These are phyloP conservation scores for Hydrozoanthus gracilis DNA, from an alignment of 92 coral and sea anemone genomes.

Conservation along the genomic window DNA sequence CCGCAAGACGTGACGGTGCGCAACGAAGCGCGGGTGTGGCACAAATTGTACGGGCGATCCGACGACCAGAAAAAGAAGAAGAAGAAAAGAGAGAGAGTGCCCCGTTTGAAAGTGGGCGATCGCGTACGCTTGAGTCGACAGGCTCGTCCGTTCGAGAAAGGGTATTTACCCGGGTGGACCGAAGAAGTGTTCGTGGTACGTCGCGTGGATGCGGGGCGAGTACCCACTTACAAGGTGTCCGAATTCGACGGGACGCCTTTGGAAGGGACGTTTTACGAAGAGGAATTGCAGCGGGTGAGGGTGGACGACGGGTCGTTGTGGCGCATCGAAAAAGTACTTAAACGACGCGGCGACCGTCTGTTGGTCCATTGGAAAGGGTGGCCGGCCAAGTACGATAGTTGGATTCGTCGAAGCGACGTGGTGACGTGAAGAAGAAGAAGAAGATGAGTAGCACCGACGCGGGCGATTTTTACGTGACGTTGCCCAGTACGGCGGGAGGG, in stretches of 20 bases:
- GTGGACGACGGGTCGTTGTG: conserved; percentile 27
- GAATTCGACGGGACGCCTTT: conserved; percentile 43
- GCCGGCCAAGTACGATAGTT: conserved; percentile 50
- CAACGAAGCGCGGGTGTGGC: conserved; percentile 28
- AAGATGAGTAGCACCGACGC: conserved; percentile 8
- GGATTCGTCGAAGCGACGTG: conserved; percentile 49
- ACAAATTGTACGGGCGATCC: background rate
- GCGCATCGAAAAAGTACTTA: conserved; percentile 50
- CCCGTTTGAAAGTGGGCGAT: conserved; percentile 40
- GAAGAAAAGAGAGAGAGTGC: background rate
- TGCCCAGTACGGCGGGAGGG: conserved; percentile 31
- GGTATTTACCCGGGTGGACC: conserved; percentile 53
- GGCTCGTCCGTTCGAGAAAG: conserved; percentile 29
- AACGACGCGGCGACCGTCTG: conserved; percentile 19
- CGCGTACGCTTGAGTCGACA: conserved; percentile 32
- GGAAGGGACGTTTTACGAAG: conserved; percentile 49
- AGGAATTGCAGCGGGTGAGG: conserved; percentile 47
- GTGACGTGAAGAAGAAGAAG: background rate
- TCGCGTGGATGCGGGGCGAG: background rate
- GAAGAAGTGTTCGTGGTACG: conserved; percentile 57
- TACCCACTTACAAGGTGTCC: conserved; percentile 39
- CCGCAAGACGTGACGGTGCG: conserved; percentile 48
- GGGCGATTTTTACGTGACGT: conserved; percentile 30
- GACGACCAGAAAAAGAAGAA: background rate
- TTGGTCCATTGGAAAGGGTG: conserved; percentile 55